phyloP scores from a whole-genome alignment of 2,797 vertebrate species.

The Melanitta fusca region DNA sequence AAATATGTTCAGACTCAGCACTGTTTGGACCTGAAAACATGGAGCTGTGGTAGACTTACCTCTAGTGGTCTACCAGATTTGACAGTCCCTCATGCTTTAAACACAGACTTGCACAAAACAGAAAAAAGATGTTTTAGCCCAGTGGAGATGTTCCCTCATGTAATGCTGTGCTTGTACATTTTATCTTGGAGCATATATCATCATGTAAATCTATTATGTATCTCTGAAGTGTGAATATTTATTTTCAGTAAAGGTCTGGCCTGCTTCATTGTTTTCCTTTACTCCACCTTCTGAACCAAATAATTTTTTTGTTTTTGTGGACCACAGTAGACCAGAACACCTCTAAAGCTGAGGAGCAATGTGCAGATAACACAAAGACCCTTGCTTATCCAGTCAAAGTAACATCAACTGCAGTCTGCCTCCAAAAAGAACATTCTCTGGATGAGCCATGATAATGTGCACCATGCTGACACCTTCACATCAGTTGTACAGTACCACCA shows the following conservation, averaged over 20 bases:
- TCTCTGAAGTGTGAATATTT: not conserved
- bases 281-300: not conserved
- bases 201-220: not conserved
- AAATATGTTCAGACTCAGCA: not conserved
- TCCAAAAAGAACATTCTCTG: not conserved
- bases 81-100: not conserved
- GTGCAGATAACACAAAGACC: not conserved
- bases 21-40: not conserved
- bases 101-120: not conserved
- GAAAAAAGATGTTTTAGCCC: not conserved
- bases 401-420: not conserved
- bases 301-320: not conserved
- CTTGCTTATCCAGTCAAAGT: not conserved
- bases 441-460: not conserved
- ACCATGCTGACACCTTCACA: not conserved
- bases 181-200: not conserved
- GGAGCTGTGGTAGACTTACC: not conserved
- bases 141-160: not conserved
- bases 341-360: fast-evolving
- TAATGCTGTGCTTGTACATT: not conserved
- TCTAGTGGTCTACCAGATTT: not conserved
- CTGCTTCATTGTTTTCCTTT: not conserved
- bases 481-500: not conserved
- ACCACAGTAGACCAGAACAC: not conserved
- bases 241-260: not conserved